Conservation (phyloP, 2,888 invertebrate species). For the Oxystoma pomonae region DNA sequence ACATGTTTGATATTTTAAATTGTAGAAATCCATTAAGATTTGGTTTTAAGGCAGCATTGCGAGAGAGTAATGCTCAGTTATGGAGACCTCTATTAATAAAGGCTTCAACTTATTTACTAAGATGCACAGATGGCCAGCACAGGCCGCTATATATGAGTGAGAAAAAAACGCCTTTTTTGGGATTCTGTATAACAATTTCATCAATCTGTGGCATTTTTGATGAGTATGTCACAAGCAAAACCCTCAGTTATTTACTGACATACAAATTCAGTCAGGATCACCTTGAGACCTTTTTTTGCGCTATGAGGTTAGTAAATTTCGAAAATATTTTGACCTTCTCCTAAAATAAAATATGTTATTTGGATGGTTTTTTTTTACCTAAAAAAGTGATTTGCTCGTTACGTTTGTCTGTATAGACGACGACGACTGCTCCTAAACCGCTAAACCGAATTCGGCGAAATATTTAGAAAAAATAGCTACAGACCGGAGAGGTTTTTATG, state of each 20-base stretch:
- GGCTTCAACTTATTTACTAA: slow-evolving; percentile 6
- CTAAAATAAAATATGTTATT: too few relatives aligned
- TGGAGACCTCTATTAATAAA: slow-evolving; percentile 8
- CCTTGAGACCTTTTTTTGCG: too few relatives aligned
- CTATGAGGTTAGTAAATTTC: too few relatives aligned
- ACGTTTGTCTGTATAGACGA: too few relatives aligned
- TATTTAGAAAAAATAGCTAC: too few relatives aligned
- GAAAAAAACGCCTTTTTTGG: slow-evolving; percentile 13
- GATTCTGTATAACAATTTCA: slow-evolving; percentile 10
- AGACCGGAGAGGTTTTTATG: too few relatives aligned
- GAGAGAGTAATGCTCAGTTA: not conserved
- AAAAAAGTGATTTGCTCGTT: too few relatives aligned
- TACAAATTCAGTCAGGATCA: slow-evolving; percentile 16
- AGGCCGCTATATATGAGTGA: slow-evolving; percentile 9
- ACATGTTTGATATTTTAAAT: slow-evolving; percentile 16
- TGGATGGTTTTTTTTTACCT: too few relatives aligned
- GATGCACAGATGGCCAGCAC: slow-evolving; percentile 10
- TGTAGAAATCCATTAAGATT: slow-evolving; percentile 8
- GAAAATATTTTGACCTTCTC: too few relatives aligned
- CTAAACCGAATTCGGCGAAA: too few relatives aligned
- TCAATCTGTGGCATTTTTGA: slow-evolving; percentile 16
- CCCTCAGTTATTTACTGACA: slow-evolving; percentile 8
- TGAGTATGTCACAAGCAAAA: slow-evolving; percentile 10
- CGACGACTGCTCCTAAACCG: too few relatives aligned
- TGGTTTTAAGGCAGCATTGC: slow-evolving; percentile 13